phyloP scores from a whole-genome alignment of 2,888 invertebrate species.

The Cepaea hortensis region DNA sequence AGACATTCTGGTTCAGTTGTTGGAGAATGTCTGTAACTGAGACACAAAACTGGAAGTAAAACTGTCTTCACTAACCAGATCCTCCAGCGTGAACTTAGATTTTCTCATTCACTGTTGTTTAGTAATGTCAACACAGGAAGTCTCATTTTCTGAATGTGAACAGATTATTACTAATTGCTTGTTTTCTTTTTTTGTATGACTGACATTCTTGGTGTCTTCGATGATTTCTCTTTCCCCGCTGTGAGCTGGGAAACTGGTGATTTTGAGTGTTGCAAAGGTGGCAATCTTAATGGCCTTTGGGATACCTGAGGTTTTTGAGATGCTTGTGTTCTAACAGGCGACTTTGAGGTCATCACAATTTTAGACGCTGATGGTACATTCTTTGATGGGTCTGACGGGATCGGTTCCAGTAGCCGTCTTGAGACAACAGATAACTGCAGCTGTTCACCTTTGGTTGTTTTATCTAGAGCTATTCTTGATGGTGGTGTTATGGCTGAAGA shows the following conservation, averaged over 20 bases:
- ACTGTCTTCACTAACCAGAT: no score
- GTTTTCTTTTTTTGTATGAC: background rate
- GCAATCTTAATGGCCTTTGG: conserved; percentile 24
- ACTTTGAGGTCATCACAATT: background rate
- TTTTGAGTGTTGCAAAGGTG: conserved; percentile 25
- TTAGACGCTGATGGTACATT: conserved; percentile 11
- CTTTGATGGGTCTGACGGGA: background rate
- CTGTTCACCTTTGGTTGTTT: background rate
- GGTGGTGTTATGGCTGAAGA: background rate
- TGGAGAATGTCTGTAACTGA: no score
- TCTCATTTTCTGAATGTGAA: no score
- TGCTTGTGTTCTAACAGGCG: background rate
- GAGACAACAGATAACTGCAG: conserved; percentile 10
- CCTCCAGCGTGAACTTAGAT: no score
- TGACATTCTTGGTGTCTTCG: background rate
- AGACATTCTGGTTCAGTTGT: no score
- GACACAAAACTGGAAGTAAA: no score
- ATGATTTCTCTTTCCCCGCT: background rate
- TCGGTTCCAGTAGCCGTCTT: conserved; percentile 14
- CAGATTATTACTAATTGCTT: background rate
- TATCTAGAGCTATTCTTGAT: background rate
- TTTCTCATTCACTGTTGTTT: no score
- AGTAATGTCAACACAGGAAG: no score
- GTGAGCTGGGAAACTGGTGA: background rate
- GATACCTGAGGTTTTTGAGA: background rate